Evolutionary conservation across 2,888 invertebrate species (phyloP).

Genomic region (Mesorhabditis belari): DNA sequence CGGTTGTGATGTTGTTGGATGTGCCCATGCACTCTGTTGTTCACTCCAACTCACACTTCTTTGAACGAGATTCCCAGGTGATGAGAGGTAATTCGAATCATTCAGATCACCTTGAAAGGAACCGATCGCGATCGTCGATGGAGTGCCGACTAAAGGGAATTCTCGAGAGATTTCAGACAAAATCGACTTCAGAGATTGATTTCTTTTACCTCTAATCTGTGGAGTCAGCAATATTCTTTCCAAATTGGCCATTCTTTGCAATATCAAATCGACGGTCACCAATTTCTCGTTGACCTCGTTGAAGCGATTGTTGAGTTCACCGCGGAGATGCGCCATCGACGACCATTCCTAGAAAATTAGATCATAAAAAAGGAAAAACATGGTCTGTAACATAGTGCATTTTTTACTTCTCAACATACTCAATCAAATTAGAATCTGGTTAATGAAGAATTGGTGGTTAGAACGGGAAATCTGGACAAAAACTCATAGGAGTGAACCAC

Average conservation of each 20-base stretch:
- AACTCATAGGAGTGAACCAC: too few relatives aligned
- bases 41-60: slow-evolving; percentile 28
- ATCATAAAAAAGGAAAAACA: too few relatives aligned
- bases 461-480: too few relatives aligned
- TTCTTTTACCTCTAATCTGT: not conserved
- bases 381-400: too few relatives aligned
- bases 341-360: slow-evolving; percentile 24
- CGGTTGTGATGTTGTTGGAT: not conserved
- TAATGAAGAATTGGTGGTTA: too few relatives aligned
- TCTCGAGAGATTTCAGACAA: slow-evolving; percentile 1
- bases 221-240: slow-evolving; percentile 11
- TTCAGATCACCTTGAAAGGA: slow-evolving; percentile 16
- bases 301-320: slow-evolving; percentile 36
- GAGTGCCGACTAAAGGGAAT: slow-evolving; percentile 20
- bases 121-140: slow-evolving; percentile 33
- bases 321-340: slow-evolving; percentile 29
- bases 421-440: too few relatives aligned
- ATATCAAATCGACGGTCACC: slow-evolving; percentile 29
- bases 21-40: slow-evolving; percentile 8
- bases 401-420: too few relatives aligned
- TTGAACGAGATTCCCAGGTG: slow-evolving; percentile 17
- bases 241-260: slow-evolving; percentile 13
- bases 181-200: not conserved
- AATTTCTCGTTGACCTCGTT: slow-evolving; percentile 33
- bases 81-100: slow-evolving; percentile 15